Evolutionary conservation across 2,888 invertebrate genomes (phyloP).

Genomic region (Alentia gelatinosa): DNA sequence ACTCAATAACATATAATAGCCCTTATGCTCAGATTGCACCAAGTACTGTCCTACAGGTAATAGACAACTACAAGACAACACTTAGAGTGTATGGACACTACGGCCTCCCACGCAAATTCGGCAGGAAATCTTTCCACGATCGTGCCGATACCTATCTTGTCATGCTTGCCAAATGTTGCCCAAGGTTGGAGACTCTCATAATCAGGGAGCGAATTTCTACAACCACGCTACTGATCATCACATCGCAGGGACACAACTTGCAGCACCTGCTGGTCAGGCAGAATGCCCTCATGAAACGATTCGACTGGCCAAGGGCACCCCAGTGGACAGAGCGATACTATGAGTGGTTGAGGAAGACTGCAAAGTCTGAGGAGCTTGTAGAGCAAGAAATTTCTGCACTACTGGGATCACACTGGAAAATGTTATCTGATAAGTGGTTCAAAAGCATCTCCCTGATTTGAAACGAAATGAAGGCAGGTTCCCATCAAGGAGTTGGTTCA

Average conservation of each 20-base stretch:
- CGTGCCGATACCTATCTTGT: slow-evolving; percentile 87
- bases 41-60: slow-evolving; percentile 83
- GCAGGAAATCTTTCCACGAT: slow-evolving; percentile 86
- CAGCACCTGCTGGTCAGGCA: slow-evolving; percentile 85
- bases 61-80: slow-evolving; percentile 85
- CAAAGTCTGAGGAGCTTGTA: slow-evolving; percentile 84
- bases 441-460: neutral
- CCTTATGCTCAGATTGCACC: slow-evolving; percentile 84
- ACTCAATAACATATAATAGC: slow-evolving; percentile 85
- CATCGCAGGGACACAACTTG: slow-evolving; percentile 85
- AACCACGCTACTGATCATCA: slow-evolving; percentile 87
- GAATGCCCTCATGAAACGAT: slow-evolving; percentile 86
- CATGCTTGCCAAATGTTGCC: slow-evolving; percentile 86
- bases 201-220: slow-evolving; percentile 89
- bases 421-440: slow-evolving; percentile 73
- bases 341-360: slow-evolving; percentile 85
- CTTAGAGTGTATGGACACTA: slow-evolving; percentile 86
- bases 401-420: slow-evolving; percentile 84
- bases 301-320: slow-evolving; percentile 85
- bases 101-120: slow-evolving; percentile 85
- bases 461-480: no score
- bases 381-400: slow-evolving; percentile 87
- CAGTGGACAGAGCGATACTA: slow-evolving; percentile 87
- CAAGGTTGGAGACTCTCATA: slow-evolving; percentile 86
- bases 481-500: no score